Evolutionary conservation across 1,140 invertebrate genomes (phyloP).

Genomic region (Mercenaria mercenaria): DNA sequence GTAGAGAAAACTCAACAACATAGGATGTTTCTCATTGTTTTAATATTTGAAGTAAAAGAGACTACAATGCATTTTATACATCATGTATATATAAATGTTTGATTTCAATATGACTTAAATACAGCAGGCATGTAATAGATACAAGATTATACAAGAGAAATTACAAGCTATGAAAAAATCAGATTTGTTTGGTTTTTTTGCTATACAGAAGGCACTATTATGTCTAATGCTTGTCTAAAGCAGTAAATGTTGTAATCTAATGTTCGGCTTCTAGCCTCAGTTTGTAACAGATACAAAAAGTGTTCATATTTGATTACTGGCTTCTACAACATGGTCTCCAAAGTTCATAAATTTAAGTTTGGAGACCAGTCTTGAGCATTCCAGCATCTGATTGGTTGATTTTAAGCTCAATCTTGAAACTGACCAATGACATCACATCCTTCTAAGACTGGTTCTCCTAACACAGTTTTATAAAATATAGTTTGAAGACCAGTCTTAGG

Average conservation of each 20-base stretch:
- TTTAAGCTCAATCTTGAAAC: no score
- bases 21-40: not conserved
- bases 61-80: slow-evolving; percentile 30
- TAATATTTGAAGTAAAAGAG: slow-evolving; percentile 33
- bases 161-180: not conserved
- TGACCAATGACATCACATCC: no score
- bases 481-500: no score
- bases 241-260: not conserved
- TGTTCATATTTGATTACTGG: no score
- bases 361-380: no score
- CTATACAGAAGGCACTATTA: slow-evolving; percentile 10
- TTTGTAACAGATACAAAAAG: no score
- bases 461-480: no score
- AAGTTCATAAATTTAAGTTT: no score
- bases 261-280: no score
- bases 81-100: slow-evolving; percentile 22
- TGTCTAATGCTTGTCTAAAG: not conserved
- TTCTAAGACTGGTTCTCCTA: no score
- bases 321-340: no score
- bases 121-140: not conserved
- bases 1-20: not conserved
- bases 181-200: not conserved
- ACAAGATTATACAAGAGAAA: not conserved
- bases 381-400: no score
- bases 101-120: not conserved